Conservation (phyloP, 1,140 invertebrate genomes). For the Patella vulgata region DNA sequence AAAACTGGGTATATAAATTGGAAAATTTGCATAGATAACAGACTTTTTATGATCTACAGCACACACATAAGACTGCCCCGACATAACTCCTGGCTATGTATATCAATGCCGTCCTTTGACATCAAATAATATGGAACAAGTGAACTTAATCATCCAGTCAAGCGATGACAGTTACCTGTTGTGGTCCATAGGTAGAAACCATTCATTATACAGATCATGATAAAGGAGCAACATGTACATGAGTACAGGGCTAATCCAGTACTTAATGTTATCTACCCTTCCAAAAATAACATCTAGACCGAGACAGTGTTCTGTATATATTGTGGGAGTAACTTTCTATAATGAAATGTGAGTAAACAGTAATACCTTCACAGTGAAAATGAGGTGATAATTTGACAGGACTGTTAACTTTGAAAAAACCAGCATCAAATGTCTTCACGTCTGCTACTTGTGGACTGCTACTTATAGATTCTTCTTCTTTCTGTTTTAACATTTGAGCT, state of each 20-base stretch:
- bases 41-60: too few relatives aligned
- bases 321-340: too few relatives aligned
- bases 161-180: too few relatives aligned
- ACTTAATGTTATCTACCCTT: neutral
- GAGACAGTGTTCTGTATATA: neutral
- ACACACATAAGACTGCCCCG: too few relatives aligned
- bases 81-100: too few relatives aligned
- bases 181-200: neutral
- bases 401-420: constrained; percentile 61
- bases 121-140: too few relatives aligned
- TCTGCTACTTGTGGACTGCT: constrained; percentile 6
- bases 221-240: neutral
- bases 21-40: too few relatives aligned
- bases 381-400: constrained; percentile 45
- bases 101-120: too few relatives aligned
- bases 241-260: neutral
- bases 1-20: too few relatives aligned
- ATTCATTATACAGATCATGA: neutral
- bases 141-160: too few relatives aligned
- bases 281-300: neutral
- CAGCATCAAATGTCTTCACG: constrained; percentile 59
- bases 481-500: constrained; percentile 51
- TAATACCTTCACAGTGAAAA: constrained; percentile 52
- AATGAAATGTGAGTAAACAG: too few relatives aligned
- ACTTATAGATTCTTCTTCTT: constrained; percentile 8